Evolutionary conservation across 2,888 invertebrate species (phyloP), one percentile per base, ranked within the genome.

Genomic region (Pheosia tremula): DNA sequence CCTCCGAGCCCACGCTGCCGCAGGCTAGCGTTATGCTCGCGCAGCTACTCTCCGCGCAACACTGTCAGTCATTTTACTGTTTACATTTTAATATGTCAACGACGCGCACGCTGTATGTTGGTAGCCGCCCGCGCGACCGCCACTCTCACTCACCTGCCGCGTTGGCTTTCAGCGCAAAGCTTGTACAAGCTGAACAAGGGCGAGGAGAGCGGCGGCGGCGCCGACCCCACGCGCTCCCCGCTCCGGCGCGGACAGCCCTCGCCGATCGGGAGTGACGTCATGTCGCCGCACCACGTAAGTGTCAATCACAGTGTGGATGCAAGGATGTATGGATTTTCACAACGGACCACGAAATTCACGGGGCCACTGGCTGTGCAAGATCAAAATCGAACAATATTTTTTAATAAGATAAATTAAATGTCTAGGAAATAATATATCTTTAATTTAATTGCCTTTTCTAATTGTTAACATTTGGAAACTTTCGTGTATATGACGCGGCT

Each of bases 1-100:
- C 95, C 62, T 97, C 97, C 84, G 97, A 97, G 90, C 97, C 97
- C 57, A 95, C 96, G 75, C 91, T 97, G 68, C 94, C 95, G 71
- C 94, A 95, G 76, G 94, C 95, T 78, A 97, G 97, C 91, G 96
- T 97, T 60, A 95, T 97, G 84, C 94, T 98, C 65, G 97, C 98
- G 56, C 97, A 98, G 83, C 95, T 98, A 69, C 95, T 98, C 72
- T 97, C 96, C 58, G 84, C 89, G 60, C 92, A 93, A 74, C 93
- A 92, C 95, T 96, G 96, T 96, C 85, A 91, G 95, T 94, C 68
- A 63, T 62, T 66, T 63, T 58, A 64, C 59, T 59, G 55, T 64
- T 59, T 66, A 63, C 75, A 66, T 63, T 66, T 65, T 59, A 60
- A 57, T 69, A 67, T 10, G 57, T 66, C 58, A 45, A 57, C 45